Percentiles rank a stretch among this genome's conserved stretches.
phyloP scores from a whole-genome alignment of 2,888 invertebrate genomes.

The Spisula subtruncata region DNA sequence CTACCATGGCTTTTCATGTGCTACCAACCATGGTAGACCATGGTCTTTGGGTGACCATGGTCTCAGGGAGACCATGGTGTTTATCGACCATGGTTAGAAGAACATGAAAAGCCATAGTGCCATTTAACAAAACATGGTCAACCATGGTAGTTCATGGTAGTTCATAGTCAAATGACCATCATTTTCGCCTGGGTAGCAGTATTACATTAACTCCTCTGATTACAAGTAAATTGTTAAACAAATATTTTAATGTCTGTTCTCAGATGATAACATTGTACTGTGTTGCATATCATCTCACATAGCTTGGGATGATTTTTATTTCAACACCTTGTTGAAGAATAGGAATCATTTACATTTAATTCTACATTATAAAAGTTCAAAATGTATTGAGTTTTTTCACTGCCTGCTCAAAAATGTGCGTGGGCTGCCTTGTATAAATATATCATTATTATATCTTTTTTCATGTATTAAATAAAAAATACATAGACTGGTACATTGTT shows the following conservation, averaged over 20 bases:
- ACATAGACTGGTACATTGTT: conserved; percentile 3
- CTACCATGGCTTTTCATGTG: too few species aligned
- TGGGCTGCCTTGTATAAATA: conserved; percentile 34
- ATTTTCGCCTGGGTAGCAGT: too few species aligned
- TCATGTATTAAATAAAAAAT: background rate
- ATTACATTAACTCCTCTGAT: too few species aligned
- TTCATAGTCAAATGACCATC: too few species aligned
- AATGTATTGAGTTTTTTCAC: background rate
- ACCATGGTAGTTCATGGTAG: too few species aligned
- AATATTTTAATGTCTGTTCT: background rate
- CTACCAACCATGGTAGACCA: too few species aligned
- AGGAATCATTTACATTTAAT: background rate
- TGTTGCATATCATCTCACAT: background rate
- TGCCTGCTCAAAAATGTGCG: conserved; percentile 12
- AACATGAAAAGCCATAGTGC: too few species aligned
- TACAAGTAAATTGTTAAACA: background rate
- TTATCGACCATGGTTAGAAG: too few species aligned
- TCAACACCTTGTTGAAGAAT: conserved; percentile 22
- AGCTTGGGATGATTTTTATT: background rate
- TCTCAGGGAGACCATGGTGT: too few species aligned
- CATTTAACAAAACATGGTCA: too few species aligned
- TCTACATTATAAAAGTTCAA: conserved; percentile 6
- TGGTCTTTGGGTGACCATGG: too few species aligned
- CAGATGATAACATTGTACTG: background rate
- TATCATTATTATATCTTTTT: conserved; percentile 24